phyloP scores from a whole-genome alignment of 1,140 invertebrate species.

The Trichonephila inaurata region DNA sequence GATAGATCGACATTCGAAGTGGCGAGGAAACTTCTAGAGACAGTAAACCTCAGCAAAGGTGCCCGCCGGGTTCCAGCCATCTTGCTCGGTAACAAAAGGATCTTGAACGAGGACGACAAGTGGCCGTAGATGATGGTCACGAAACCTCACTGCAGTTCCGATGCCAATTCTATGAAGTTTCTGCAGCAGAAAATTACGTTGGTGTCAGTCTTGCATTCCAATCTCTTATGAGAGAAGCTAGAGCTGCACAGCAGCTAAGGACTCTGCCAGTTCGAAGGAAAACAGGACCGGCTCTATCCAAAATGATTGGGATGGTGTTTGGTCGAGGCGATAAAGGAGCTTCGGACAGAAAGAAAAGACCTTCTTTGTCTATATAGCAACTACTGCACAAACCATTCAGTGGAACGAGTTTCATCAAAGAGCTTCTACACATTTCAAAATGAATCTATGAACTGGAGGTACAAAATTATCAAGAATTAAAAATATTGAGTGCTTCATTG shows the following conservation, averaged over 20 bases:
- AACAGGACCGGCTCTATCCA: slow-evolving; percentile 88
- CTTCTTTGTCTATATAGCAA: slow-evolving; percentile 83
- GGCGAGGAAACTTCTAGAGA: slow-evolving; percentile 87
- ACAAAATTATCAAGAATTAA: neutral
- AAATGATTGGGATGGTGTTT: slow-evolving; percentile 90
- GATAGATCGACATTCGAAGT: slow-evolving; percentile 88
- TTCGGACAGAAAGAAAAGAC: slow-evolving; percentile 83
- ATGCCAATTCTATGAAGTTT: slow-evolving; percentile 93
- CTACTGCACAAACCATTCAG: neutral
- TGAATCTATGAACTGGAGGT: neutral
- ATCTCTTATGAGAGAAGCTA: slow-evolving; percentile 85
- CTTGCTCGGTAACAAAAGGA: slow-evolving; percentile 91
- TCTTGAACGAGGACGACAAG: slow-evolving; percentile 89
- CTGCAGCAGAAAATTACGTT: slow-evolving; percentile 89
- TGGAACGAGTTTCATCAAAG: neutral
- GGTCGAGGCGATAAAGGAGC: slow-evolving; percentile 85
- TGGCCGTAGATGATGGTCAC: slow-evolving; percentile 88
- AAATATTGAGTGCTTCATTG: too few species aligned
- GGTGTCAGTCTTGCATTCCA: slow-evolving; percentile 90
- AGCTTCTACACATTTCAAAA: neutral
- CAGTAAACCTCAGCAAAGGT: slow-evolving; percentile 83
- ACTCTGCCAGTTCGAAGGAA: slow-evolving; percentile 87
- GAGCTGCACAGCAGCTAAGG: slow-evolving; percentile 87
- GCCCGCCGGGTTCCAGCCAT: slow-evolving; percentile 83
- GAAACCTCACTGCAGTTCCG: slow-evolving; percentile 88